These are phyloP conservation scores for Ernsta delagoae DNA, from an alignment of 2,888 invertebrate genomes.

Conservation along the genomic window DNA sequence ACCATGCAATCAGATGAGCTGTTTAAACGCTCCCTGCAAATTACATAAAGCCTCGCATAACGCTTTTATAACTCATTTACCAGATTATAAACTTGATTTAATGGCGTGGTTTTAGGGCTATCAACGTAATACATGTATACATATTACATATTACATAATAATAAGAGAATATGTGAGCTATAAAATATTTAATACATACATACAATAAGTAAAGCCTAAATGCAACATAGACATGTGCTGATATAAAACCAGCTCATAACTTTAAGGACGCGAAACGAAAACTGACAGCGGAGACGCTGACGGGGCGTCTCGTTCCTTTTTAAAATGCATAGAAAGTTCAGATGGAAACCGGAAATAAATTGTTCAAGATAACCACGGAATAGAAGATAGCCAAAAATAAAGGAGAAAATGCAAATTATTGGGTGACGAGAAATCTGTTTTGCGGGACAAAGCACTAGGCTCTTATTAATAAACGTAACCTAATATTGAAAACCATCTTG, in stretches of 20 bases:
- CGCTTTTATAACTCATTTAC: background rate
- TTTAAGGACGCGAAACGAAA: background rate
- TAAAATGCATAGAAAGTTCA: constrained; percentile 23
- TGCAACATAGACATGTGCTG: background rate
- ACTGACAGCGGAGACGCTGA: constrained; percentile 13
- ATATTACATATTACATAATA: no score
- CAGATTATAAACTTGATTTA: constrained; percentile 5
- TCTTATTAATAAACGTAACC: no score
- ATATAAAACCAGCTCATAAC: background rate
- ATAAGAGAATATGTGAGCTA: no score
- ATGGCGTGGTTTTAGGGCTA: background rate
- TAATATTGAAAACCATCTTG: no score
- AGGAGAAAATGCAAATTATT: no score
- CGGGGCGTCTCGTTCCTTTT: constrained; percentile 7
- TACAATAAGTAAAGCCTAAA: no score
- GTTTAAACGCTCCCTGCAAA: constrained; percentile 14
- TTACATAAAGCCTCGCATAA: background rate
- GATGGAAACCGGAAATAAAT: constrained; percentile 6
- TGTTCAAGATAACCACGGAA: background rate
- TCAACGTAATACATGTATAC: background rate
- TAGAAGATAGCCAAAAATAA: no score
- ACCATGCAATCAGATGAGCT: constrained; percentile 16
- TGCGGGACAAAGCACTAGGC: no score
- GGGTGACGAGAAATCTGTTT: no score
- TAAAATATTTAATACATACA: no score